Evolutionary conservation across 2,113 vertebrate species (phyloP).

Genomic region (Cyanistes caeruleus): DNA sequence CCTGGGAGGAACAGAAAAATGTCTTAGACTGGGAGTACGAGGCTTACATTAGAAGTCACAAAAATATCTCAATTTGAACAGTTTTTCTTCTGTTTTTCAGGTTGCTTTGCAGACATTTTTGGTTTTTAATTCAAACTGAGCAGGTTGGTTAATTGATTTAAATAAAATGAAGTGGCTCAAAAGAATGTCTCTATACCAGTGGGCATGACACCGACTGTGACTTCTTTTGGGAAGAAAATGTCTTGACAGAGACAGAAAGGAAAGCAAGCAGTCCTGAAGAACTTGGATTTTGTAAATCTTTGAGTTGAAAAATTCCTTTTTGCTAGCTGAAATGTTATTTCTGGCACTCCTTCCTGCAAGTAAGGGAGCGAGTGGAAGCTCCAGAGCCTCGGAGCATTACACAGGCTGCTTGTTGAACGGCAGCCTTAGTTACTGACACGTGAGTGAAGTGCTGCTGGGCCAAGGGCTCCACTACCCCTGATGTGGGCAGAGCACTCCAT

Average conservation of each 20-base stretch:
- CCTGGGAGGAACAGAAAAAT: neutral
- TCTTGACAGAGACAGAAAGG: neutral
- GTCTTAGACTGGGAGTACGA: neutral
- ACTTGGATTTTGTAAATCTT: neutral
- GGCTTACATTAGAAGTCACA: neutral
- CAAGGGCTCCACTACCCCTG: neutral
- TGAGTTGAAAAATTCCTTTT: neutral
- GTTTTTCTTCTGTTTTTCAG: neutral
- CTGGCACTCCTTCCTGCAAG: neutral
- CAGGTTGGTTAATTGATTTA: neutral
- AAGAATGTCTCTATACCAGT: neutral
- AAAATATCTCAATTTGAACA: neutral
- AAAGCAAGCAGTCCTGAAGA: neutral
- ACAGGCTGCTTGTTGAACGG: neutral
- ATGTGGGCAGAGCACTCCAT: neutral
- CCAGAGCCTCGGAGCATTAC: neutral
- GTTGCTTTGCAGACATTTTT: neutral
- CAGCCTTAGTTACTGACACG: neutral
- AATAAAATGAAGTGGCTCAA: neutral
- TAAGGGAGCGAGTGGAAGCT: neutral
- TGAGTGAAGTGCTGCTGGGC: neutral
- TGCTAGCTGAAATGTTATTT: neutral
- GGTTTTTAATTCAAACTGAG: neutral
- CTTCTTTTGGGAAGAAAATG: neutral
- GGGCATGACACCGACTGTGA: neutral